Evolutionary conservation across 92 coral and sea anemone genomes (phyloP).

Genomic region (Umimayanthus kanabou): DNA sequence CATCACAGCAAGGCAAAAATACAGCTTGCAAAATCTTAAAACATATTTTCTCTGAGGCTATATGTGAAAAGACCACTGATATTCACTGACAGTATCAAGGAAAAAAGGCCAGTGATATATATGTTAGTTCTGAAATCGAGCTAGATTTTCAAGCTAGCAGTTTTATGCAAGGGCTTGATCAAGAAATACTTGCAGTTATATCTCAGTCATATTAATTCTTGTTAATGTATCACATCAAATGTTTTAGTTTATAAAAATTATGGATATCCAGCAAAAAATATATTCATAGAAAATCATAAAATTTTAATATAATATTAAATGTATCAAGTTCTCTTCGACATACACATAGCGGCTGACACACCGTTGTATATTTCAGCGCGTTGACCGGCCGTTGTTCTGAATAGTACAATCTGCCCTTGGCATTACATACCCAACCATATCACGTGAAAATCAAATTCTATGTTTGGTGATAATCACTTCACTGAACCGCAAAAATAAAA

Average conservation of each 20-base stretch:
- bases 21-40: background rate
- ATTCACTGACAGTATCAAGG: too few relatives aligned
- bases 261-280: background rate
- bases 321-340: background rate
- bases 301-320: too few relatives aligned
- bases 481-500: slow-evolving; percentile 18
- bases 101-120: too few relatives aligned
- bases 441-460: slow-evolving; percentile 3
- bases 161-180: background rate
- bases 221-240: background rate
- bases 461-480: slow-evolving; percentile 26
- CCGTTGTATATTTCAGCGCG: background rate
- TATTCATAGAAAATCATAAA: too few relatives aligned
- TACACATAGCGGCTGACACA: background rate
- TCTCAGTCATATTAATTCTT: too few relatives aligned
- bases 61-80: too few relatives aligned
- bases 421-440: background rate
- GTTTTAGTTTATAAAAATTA: too few relatives aligned
- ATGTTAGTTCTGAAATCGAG: too few relatives aligned
- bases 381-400: too few relatives aligned
- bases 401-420: background rate
- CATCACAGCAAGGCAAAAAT: background rate
- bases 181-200: background rate
- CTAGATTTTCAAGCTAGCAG: too few relatives aligned
- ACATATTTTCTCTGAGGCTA: background rate